phyloP scores from a whole-genome alignment of 2,888 invertebrate genomes.

The Drosophila tanythrix region DNA sequence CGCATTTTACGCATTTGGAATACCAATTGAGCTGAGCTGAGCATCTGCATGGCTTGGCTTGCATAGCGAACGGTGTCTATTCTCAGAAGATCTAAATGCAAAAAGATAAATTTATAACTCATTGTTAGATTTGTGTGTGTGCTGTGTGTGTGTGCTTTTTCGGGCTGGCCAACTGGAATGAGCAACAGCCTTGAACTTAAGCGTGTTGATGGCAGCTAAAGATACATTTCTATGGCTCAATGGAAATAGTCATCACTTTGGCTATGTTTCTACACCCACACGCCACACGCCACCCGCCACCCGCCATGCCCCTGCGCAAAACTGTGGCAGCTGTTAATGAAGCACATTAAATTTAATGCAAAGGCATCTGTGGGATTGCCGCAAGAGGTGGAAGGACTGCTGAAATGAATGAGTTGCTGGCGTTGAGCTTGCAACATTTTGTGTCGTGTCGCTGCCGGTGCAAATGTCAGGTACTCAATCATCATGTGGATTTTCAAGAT shows the following conservation, averaged over 20 bases:
- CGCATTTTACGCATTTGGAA: slow-evolving; percentile 56
- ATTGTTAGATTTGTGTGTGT: slow-evolving; percentile 5
- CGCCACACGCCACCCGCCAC: too few species aligned
- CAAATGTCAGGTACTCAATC: slow-evolving; percentile 68
- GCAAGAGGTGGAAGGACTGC: slow-evolving; percentile 10
- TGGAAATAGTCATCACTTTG: slow-evolving; percentile 2
- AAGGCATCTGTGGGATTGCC: slow-evolving; percentile 36
- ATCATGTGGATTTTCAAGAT: slow-evolving; percentile 38
- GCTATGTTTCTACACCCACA: not conserved
- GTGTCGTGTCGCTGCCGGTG: slow-evolving; percentile 43
- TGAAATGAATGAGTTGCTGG: slow-evolving; percentile 63
- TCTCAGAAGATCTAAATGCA: not conserved
- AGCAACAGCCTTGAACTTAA: slow-evolving; percentile 55
- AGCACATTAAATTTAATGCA: slow-evolving; percentile 70
- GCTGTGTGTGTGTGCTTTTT: not conserved
- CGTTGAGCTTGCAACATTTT: slow-evolving; percentile 43
- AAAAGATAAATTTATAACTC: slow-evolving; percentile 23
- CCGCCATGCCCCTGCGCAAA: not conserved
- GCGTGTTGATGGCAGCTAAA: slow-evolving; percentile 12
- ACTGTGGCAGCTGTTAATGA: slow-evolving; percentile 57
- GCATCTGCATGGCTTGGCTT: slow-evolving; percentile 11
- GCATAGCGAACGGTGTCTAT: slow-evolving; percentile 3
- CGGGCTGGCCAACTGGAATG: slow-evolving; percentile 5
- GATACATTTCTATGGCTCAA: slow-evolving; percentile 4
- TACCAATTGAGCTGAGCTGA: slow-evolving; percentile 36